Evolutionary conservation across 2,797 vertebrate genomes (phyloP), one percentile per base, ranked within the genome.

Genomic region (Mormyrus hasselquistii): DNA sequence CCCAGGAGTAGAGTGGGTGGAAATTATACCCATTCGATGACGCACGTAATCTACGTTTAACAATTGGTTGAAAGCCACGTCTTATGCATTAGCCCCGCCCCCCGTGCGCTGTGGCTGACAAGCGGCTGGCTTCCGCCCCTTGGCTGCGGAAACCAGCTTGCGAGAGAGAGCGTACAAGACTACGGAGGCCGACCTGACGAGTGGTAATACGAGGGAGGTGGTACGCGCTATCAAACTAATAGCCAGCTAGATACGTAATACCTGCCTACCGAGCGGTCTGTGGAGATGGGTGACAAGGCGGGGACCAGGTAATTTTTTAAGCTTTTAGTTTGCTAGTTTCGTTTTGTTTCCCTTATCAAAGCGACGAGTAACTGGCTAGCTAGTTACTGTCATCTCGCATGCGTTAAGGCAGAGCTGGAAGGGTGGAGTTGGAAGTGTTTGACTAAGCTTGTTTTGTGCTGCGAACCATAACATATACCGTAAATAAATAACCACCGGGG

Each of bases 251-350:
- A 91, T 34, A 88, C 47, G 84, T 84, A 62, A 89, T 90, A 89
- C 87, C 59, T 73, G 86, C 87, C 91, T 90, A 88, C 41, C 57
- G 86, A 91, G 90, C 90, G 88, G 89, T 91, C 91, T 92, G 88
- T 47, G 89, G 92, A 93, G 92, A 93, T 93, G 93, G 93, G 92
- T 79, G 93, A 93, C 90, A 93, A 93, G 92, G 93, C 93, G 90
- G 93, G 93, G 90, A 93, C 93, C 91, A 93, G 93, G 93, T 93
- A 91, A 92, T 91, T 57, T 65, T 44, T 86, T 79, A 88, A 53
- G 10, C 49, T 44, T 89, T 87, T 34, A 50, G 41, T 79, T 88
- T 79, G 53, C 6, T 52, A 25, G 59, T 79, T 44, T 82, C 89
- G 16, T 65, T 90, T 87, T 8, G 25, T 55, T 25, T 85, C 12